These are phyloP conservation scores for Arrhopalites spinosus DNA, from an alignment of 2,888 invertebrate genomes.

Conservation along the genomic window DNA sequence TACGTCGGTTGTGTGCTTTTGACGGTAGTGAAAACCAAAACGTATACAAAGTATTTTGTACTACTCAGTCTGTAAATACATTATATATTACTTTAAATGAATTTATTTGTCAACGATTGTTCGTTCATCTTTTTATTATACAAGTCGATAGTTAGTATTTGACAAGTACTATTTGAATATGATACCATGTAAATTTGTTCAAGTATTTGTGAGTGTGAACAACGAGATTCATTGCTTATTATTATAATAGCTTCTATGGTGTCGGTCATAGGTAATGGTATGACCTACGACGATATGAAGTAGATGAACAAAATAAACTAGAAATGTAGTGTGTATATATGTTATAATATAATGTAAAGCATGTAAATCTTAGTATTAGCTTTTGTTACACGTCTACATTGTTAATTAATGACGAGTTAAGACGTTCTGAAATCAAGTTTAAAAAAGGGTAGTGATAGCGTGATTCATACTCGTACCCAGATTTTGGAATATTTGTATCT, in stretches of 20 bases:
- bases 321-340: neutral
- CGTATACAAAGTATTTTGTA: constrained; percentile 8
- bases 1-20: constrained; percentile 17
- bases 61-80: constrained; percentile 9
- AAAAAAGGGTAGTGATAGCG: no score
- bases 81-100: constrained; percentile 12
- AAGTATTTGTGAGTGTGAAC: constrained; percentile 21
- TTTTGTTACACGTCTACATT: constrained; percentile 13
- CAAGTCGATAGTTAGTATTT: constrained; percentile 1
- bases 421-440: no score
- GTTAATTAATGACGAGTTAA: constrained; percentile 9
- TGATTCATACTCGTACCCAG: no score
- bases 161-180: no score
- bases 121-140: constrained; percentile 4
- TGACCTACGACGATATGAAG: neutral
- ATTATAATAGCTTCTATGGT: neutral
- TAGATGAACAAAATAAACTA: neutral
- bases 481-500: neutral
- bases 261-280: neutral
- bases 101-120: constrained; percentile 1
- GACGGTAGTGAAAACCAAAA: constrained; percentile 13
- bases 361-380: constrained; percentile 11
- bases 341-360: neutral
- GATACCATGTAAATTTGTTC: constrained; percentile 10
- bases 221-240: constrained; percentile 17